These are phyloP conservation scores for Anomalospiza imberbis DNA, from an alignment of 2,797 vertebrate species.

Conservation along the genomic window DNA sequence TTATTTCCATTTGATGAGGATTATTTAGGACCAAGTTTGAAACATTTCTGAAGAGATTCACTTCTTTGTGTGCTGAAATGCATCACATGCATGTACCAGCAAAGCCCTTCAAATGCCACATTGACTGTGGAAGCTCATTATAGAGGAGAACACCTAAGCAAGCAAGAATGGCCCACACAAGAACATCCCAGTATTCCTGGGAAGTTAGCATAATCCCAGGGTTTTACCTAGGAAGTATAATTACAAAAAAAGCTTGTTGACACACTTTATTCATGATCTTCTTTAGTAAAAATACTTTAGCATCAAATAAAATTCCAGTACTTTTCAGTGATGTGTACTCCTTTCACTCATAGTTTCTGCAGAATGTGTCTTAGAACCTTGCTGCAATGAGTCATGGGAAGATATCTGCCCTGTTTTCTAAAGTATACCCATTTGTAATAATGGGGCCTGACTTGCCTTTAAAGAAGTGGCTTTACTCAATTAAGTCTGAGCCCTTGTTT, in stretches of 20 bases:
- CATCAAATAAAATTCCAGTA: background rate
- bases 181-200: background rate
- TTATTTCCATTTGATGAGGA: background rate
- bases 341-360: background rate
- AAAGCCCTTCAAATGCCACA: background rate
- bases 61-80: background rate
- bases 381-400: rapidly evolving
- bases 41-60: background rate
- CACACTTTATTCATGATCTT: background rate
- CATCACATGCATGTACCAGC: background rate
- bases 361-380: background rate
- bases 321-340: background rate
- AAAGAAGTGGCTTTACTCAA: background rate
- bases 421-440: background rate
- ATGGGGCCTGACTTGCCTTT: background rate
- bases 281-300: background rate
- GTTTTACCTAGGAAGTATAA: background rate
- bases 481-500: background rate
- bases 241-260: background rate
- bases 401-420: background rate
- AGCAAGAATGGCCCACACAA: background rate
- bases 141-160: background rate
- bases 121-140: background rate
- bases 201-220: background rate
- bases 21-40: background rate